These are phyloP conservation scores for Montipora efflorescens DNA, from an alignment of 64 coral and sea anemone genomes.

Conservation along the genomic window DNA sequence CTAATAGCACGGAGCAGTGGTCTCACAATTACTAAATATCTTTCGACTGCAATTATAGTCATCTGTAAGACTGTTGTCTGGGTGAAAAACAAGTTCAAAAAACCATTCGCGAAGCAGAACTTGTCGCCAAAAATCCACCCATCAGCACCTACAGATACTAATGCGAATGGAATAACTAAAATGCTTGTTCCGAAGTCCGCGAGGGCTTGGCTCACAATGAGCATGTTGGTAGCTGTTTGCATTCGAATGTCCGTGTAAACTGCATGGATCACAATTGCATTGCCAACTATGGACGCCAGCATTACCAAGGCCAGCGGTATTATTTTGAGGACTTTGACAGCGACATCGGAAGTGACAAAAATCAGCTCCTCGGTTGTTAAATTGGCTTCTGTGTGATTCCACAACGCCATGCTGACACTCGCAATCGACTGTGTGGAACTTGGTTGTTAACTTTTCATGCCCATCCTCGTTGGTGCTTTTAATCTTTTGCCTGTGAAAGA, in stretches of 20 bases:
- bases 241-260: conserved; percentile 54
- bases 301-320: conserved; percentile 75
- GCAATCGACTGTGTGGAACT: no score
- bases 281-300: conserved; percentile 56
- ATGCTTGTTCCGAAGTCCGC: conserved; percentile 76
- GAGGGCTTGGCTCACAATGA: conserved; percentile 83
- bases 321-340: conserved; percentile 50
- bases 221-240: conserved; percentile 75
- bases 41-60: conserved; percentile 68
- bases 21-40: conserved; percentile 79
- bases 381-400: background rate
- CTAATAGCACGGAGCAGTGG: background rate
- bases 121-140: conserved; percentile 73
- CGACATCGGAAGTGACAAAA: background rate
- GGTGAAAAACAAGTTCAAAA: conserved; percentile 93
- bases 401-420: background rate
- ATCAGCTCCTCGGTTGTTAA: background rate
- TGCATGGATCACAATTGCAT: conserved; percentile 53
- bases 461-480: no score
- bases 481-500: no score
- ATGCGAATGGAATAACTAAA: conserved; percentile 62
- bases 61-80: conserved; percentile 79
- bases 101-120: conserved; percentile 51
- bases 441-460: no score
- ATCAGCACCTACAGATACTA: conserved; percentile 64